A percentile compares a stretch with the other conserved stretches of the same genome.
Evolutionary conservation across 2,113 vertebrate species (phyloP).

Genomic region (Triplophysa dalaica): DNA sequence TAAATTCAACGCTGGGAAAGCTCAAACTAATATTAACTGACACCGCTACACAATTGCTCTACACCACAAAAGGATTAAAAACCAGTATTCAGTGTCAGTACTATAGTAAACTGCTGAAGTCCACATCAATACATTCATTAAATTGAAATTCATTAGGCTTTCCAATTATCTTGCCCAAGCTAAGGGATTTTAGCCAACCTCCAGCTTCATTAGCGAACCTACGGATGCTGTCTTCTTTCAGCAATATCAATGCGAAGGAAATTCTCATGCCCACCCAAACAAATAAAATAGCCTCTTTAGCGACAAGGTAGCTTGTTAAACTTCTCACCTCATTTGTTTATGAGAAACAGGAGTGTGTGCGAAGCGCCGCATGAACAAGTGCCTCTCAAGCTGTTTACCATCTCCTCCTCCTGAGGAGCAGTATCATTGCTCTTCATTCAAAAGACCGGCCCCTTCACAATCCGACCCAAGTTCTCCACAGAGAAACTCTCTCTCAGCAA

Average conservation of each 20-base stretch:
- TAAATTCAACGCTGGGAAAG: background rate
- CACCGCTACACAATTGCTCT: background rate
- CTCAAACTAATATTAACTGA: background rate
- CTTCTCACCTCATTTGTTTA: constrained; percentile 64
- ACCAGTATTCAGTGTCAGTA: background rate
- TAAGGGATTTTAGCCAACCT: constrained; percentile 2
- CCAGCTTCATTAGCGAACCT: constrained; percentile 9
- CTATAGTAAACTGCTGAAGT: background rate
- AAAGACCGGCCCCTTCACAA: constrained; percentile 50
- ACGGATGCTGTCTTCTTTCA: constrained; percentile 32
- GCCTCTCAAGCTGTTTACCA: constrained; percentile 66
- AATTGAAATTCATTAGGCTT: constrained; percentile 14
- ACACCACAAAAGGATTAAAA: background rate
- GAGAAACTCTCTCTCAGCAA: constrained; percentile 23
- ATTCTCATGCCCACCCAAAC: constrained; percentile 65
- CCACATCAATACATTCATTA: constrained; percentile 10
- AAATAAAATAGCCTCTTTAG: constrained; percentile 60
- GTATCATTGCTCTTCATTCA: constrained; percentile 47
- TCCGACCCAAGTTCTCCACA: constrained; percentile 51
- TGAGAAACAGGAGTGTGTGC: constrained; percentile 53
- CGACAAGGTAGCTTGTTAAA: constrained; percentile 63
- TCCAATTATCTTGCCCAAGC: constrained; percentile 1
- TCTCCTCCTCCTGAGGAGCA: constrained; percentile 52
- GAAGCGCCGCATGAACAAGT: constrained; percentile 50
- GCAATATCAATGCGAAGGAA: constrained; percentile 55